These are phyloP conservation scores for Rhizomys pruinosus DNA, from an alignment of 2,113 vertebrate species.

Conservation along the genomic window DNA sequence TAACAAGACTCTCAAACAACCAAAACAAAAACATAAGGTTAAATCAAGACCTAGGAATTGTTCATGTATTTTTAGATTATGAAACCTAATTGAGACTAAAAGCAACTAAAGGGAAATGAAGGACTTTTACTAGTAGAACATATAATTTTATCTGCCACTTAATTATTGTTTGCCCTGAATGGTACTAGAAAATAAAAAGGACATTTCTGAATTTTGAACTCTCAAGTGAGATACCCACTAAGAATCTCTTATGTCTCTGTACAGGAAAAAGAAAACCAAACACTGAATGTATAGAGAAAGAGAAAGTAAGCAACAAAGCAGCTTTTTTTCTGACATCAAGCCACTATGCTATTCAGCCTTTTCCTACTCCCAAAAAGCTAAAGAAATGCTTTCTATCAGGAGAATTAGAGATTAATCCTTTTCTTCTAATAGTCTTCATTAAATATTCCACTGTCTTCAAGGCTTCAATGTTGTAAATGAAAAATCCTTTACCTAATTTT, in stretches of 20 bases:
- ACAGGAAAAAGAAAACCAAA: conserved; percentile 30
- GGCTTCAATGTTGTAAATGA: not conserved
- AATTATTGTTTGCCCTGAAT: no score
- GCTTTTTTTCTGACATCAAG: not conserved
- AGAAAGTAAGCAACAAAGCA: not conserved
- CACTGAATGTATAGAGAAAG: conserved; percentile 8
- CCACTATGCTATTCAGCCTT: not conserved
- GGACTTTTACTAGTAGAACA: not conserved
- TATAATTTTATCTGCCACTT: not conserved
- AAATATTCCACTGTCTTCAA: not conserved
- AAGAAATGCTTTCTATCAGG: conserved; percentile 9
- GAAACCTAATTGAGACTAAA: not conserved
- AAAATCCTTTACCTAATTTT: not conserved
- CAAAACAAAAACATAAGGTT: not conserved
- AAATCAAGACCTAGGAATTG: not conserved
- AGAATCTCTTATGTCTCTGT: not conserved
- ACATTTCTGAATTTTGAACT: not conserved
- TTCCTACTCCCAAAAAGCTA: not conserved
- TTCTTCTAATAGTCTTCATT: not conserved
- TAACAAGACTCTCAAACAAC: not conserved
- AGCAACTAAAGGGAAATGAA: not conserved
- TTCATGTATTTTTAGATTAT: not conserved
- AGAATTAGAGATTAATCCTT: not conserved
- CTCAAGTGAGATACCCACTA: not conserved
- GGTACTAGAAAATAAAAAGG: not conserved